Conservation (phyloP, 2,888 invertebrate species). For the Subacronicta megacephala region DNA sequence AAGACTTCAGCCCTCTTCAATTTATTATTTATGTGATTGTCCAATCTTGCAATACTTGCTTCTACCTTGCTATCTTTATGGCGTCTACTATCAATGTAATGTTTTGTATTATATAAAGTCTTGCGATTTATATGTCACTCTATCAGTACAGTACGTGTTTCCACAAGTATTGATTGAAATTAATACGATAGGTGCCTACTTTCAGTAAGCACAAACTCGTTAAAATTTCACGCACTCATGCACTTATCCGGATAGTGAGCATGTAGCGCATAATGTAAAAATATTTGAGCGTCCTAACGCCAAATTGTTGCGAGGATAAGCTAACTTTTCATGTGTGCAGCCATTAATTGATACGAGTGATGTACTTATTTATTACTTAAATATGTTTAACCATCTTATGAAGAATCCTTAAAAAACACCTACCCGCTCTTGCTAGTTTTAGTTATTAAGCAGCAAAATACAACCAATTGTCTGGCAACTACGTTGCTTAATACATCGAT, state of each 20-base stretch:
- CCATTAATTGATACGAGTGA: conserved; percentile 6
- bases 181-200: conserved; percentile 38
- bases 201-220: conserved; percentile 66
- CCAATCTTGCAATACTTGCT: conserved; percentile 66
- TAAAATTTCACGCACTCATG: conserved; percentile 75
- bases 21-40: conserved; percentile 76
- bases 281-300: conserved; percentile 23
- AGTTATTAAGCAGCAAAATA: conserved; percentile 19
- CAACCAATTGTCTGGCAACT: conserved; percentile 25
- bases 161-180: conserved; percentile 24
- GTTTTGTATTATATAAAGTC: conserved; percentile 17
- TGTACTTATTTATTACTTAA: conserved; percentile 18
- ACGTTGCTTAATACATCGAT: conserved; percentile 36
- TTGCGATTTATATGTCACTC: conserved; percentile 7
- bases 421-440: conserved; percentile 12
- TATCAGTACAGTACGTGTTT: conserved; percentile 7
- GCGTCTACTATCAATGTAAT: conserved; percentile 14
- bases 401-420: conserved; percentile 27
- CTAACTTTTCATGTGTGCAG: conserved; percentile 14
- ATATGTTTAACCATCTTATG: conserved; percentile 15
- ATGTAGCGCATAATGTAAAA: conserved; percentile 53
- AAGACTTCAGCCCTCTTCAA: conserved; percentile 65
- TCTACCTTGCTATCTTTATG: conserved; percentile 58
- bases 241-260: conserved; percentile 67
- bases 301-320: conserved; percentile 8